Evolutionary conservation across 2,113 vertebrate genomes (phyloP).

Genomic region (Rana temporaria): DNA sequence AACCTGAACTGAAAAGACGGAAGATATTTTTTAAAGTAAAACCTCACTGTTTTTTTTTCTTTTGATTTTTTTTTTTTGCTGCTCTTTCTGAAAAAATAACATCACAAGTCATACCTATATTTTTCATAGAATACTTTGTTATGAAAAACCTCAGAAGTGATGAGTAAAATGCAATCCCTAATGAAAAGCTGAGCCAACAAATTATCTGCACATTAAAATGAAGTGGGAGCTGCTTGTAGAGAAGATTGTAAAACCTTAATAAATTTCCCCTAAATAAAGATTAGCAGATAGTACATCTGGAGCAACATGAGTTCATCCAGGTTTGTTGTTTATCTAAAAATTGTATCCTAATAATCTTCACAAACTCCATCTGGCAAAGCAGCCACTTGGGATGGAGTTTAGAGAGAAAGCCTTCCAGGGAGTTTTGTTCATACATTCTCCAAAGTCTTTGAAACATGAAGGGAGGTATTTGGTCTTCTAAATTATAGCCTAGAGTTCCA

Average conservation of each 20-base stretch:
- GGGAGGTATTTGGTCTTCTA: constrained; percentile 61
- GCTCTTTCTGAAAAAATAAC: background rate
- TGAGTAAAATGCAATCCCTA: background rate
- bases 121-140: constrained; percentile 13
- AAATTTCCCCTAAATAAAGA: constrained; percentile 66
- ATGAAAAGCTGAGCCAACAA: constrained; percentile 28
- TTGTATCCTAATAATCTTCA: constrained; percentile 68
- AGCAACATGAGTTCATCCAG: constrained; percentile 71
- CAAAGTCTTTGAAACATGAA: constrained; percentile 64
- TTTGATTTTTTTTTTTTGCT: too few species aligned
- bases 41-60: too few species aligned
- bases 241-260: constrained; percentile 60
- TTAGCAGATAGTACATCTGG: constrained; percentile 72
- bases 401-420: constrained; percentile 51
- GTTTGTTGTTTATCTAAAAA: constrained; percentile 72
- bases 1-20: too few species aligned
- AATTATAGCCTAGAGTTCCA: constrained; percentile 63
- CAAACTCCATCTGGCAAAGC: constrained; percentile 62
- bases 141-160: background rate
- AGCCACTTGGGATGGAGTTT: constrained; percentile 37
- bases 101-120: background rate
- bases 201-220: constrained; percentile 41
- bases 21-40: too few species aligned
- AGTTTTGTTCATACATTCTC: constrained; percentile 63
- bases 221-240: constrained; percentile 54